phyloP scores from a whole-genome alignment of 2,888 invertebrate species.

The Drosophila subsilvestris region DNA sequence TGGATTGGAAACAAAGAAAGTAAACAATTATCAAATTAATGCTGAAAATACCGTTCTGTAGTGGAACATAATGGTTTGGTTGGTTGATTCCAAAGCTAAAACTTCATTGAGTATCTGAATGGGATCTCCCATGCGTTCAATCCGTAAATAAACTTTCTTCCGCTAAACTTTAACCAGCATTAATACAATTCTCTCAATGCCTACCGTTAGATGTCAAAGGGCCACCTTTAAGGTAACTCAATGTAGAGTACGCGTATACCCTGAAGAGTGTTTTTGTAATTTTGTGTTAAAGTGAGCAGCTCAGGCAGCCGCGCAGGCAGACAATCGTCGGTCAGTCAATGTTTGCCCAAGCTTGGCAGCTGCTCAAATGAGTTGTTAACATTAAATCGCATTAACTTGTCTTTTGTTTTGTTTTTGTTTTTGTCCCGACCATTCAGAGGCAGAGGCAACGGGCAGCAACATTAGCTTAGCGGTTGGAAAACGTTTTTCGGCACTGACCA shows the following conservation, averaged over 20 bases:
- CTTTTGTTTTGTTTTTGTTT: slow-evolving; percentile 29
- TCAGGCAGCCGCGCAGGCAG: slow-evolving; percentile 16
- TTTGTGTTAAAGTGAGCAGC: slow-evolving; percentile 29
- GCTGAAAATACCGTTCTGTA: slow-evolving; percentile 1
- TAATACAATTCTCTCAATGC: neutral
- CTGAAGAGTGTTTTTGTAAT: slow-evolving; percentile 15
- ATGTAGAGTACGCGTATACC: slow-evolving; percentile 7
- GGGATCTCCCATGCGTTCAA: neutral
- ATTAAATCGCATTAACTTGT: slow-evolving; percentile 56
- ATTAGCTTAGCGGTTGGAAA: slow-evolving; percentile 40
- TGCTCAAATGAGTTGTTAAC: slow-evolving; percentile 58
- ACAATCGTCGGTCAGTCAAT: slow-evolving; percentile 60
- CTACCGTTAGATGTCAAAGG: no score
- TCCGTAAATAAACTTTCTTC: neutral
- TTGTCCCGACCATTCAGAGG: slow-evolving; percentile 20
- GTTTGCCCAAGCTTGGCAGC: slow-evolving; percentile 45
- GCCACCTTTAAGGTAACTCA: neutral
- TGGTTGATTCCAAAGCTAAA: neutral
- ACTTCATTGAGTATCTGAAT: no score
- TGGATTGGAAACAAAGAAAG: slow-evolving; percentile 17
- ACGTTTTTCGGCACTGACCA: slow-evolving; percentile 49
- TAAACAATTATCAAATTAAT: slow-evolving; percentile 11
- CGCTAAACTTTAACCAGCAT: neutral
- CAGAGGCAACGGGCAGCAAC: slow-evolving; percentile 22
- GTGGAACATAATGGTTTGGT: neutral